phyloP scores from a whole-genome alignment of 2,113 vertebrate species.

The Tympanuchus pallidicinctus region DNA sequence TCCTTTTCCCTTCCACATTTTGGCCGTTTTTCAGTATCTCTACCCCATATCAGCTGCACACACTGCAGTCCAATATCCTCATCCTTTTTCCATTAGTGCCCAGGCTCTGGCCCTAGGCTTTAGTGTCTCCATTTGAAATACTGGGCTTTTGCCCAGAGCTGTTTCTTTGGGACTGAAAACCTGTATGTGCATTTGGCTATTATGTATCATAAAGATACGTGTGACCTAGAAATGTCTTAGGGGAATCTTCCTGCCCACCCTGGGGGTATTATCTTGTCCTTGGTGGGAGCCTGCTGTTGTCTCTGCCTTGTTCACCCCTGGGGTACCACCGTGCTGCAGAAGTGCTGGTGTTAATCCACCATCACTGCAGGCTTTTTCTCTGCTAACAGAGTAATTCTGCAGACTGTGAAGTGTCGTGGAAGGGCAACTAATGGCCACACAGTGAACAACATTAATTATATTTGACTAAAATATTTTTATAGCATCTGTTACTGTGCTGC shows the following conservation, averaged over 20 bases:
- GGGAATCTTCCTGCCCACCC: neutral
- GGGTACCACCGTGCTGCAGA: neutral
- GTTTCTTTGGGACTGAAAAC: neutral
- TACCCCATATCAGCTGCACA: neutral
- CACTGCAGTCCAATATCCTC: accelerated
- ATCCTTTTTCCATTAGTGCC: neutral
- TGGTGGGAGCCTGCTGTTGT: accelerated
- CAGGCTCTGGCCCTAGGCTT: neutral
- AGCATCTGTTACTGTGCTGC: neutral
- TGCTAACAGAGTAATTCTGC: neutral
- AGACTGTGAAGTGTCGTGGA: accelerated
- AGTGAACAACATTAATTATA: neutral
- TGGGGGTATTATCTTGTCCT: neutral
- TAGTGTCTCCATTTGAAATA: neutral
- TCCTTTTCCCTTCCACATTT: neutral
- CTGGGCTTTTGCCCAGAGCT: neutral
- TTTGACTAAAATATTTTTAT: neutral
- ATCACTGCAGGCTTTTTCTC: neutral
- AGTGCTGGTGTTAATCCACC: accelerated
- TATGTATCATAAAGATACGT: neutral
- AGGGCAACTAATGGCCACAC: neutral
- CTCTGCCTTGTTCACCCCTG: accelerated
- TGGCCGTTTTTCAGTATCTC: neutral
- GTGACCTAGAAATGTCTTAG: neutral
- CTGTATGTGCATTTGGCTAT: neutral